Evolutionary conservation across 2,888 invertebrate genomes (phyloP).

Genomic region (Diloba caeruleocephala): DNA sequence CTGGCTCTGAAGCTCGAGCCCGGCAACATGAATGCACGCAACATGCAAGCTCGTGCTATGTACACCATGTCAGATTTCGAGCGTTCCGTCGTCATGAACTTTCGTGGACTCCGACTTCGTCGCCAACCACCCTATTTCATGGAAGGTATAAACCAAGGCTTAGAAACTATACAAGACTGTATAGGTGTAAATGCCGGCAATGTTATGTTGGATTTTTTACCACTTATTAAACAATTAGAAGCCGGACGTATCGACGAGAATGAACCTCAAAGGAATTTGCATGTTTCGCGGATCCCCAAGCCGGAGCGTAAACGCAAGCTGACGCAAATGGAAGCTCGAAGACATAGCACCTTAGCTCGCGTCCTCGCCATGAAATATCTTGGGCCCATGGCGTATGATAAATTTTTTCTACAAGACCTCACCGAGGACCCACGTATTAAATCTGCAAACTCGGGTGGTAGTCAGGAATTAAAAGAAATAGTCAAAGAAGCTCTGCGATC

Average conservation of each 20-base stretch:
- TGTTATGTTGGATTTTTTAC: slow-evolving; percentile 81
- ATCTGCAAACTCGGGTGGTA: slow-evolving; percentile 79
- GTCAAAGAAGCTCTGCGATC: slow-evolving; percentile 76
- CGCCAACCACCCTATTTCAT: slow-evolving; percentile 81
- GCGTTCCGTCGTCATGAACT: slow-evolving; percentile 82
- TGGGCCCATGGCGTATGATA: slow-evolving; percentile 85
- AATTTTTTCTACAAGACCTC: slow-evolving; percentile 80
- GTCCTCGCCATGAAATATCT: slow-evolving; percentile 85
- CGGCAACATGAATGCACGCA: slow-evolving; percentile 78
- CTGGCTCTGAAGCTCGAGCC: slow-evolving; percentile 80
- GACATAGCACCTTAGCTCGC: slow-evolving; percentile 74
- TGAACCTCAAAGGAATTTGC: slow-evolving; percentile 67
- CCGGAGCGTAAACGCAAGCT: slow-evolving; percentile 71
- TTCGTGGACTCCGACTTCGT: slow-evolving; percentile 72
- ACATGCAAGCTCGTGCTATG: slow-evolving; percentile 83
- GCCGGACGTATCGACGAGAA: slow-evolving; percentile 61
- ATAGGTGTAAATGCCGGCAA: slow-evolving; percentile 81
- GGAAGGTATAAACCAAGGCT: slow-evolving; percentile 83
- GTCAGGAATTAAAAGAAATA: slow-evolving; percentile 64
- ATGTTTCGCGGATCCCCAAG: slow-evolving; percentile 78
- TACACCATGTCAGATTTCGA: slow-evolving; percentile 86
- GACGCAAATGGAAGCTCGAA: slow-evolving; percentile 82
- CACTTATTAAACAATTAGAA: slow-evolving; percentile 79
- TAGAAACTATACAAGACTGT: slow-evolving; percentile 84
- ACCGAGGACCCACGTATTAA: slow-evolving; percentile 72